phyloP scores from a whole-genome alignment of 2,888 invertebrate species.

The Agriopis aurantiaria region DNA sequence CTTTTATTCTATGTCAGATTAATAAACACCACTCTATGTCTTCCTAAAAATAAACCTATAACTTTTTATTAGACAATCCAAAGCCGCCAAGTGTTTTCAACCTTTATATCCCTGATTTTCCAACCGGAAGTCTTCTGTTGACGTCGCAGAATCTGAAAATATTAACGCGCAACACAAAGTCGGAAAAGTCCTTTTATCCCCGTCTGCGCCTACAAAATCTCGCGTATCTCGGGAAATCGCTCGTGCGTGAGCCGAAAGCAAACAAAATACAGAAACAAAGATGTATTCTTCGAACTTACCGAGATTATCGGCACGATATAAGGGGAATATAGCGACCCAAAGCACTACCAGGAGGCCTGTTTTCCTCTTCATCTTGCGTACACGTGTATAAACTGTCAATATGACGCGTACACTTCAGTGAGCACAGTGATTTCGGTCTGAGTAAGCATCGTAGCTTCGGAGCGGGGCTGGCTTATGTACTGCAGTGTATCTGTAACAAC shows the following conservation, averaged over 20 bases:
- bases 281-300: slow-evolving; percentile 62
- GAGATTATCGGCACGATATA: slow-evolving; percentile 79
- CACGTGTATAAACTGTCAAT: slow-evolving; percentile 49
- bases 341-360: slow-evolving; percentile 69
- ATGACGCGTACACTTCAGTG: slow-evolving; percentile 41
- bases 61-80: slow-evolving; percentile 1
- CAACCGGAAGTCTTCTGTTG: slow-evolving; percentile 30
- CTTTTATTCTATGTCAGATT: background rate
- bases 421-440: slow-evolving; percentile 34
- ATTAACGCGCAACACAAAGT: slow-evolving; percentile 38
- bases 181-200: slow-evolving; percentile 35
- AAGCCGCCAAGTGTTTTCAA: slow-evolving; percentile 5
- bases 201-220: slow-evolving; percentile 36
- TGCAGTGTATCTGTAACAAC: slow-evolving; percentile 37
- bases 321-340: slow-evolving; percentile 76
- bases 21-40: background rate
- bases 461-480: slow-evolving; percentile 13
- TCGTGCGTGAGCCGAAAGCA: slow-evolving; percentile 46
- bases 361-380: slow-evolving; percentile 65
- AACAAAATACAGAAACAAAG: slow-evolving; percentile 45
- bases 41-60: background rate
- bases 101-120: slow-evolving; percentile 24
- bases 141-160: slow-evolving; percentile 33
- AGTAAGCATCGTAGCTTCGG: slow-evolving; percentile 42
- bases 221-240: slow-evolving; percentile 41